A percentile compares a stretch with the other conserved stretches of the same genome.
Conservation (phyloP, 2,797 vertebrate genomes). For the Nothura maculosa region DNA sequence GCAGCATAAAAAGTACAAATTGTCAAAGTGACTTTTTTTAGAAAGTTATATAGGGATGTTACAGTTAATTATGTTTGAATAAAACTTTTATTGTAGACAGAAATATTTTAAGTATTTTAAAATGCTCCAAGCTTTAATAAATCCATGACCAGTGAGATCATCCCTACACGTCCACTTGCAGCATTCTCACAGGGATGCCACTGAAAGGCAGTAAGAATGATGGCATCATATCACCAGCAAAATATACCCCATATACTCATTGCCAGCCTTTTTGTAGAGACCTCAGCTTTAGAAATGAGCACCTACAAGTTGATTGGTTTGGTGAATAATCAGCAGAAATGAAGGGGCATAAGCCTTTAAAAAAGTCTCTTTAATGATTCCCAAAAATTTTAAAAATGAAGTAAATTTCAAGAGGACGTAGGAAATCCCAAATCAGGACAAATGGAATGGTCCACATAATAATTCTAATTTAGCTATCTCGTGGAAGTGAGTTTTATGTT, state of each 20-base stretch:
- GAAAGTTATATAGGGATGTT: not conserved
- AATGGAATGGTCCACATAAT: not conserved
- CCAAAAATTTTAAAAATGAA: not conserved
- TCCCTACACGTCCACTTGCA: not conserved
- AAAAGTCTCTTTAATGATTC: not conserved
- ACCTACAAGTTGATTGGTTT: not conserved
- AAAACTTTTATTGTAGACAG: not conserved
- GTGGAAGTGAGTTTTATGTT: not conserved
- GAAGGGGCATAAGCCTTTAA: rapidly evolving
- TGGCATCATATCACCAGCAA: not conserved
- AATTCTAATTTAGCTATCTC: not conserved
- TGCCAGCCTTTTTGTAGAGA: not conserved
- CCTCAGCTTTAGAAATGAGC: not conserved
- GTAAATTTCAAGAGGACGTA: not conserved
- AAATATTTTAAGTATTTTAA: conserved; percentile 28
- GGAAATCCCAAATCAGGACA: not conserved
- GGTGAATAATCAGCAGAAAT: not conserved
- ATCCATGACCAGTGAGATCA: conserved; percentile 23
- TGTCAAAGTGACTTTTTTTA: not conserved
- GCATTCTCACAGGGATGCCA: not conserved
- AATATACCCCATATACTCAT: not conserved
- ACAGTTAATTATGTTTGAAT: not conserved
- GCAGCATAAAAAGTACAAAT: not conserved
- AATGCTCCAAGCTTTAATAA: conserved; percentile 36
- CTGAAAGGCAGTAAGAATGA: conserved; percentile 2